Evolutionary conservation across 23 tunicate genomes (phyloP).

Genomic region (Aplidium turbinatum): DNA sequence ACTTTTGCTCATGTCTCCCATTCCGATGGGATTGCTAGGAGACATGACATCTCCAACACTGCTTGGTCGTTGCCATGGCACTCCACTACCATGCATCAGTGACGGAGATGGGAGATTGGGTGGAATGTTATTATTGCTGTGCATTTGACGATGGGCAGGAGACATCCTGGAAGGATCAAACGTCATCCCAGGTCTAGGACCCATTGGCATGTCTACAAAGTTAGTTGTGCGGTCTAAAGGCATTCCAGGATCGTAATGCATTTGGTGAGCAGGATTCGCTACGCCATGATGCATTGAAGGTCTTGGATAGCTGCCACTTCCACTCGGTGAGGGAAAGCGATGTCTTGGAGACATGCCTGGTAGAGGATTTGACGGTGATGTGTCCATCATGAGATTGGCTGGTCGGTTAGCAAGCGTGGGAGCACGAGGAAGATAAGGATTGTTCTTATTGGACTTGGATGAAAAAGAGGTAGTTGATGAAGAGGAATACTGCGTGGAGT

Average conservation of each 20-base stretch:
- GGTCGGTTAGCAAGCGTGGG: conserved; percentile 23
- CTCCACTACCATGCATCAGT: neutral
- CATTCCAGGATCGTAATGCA: too few species aligned
- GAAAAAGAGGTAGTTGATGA: conserved; percentile 82
- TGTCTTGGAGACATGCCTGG: conserved; percentile 24
- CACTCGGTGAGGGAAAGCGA: neutral
- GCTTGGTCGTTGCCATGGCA: conserved; percentile 47
- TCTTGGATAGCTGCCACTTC: conserved; percentile 1
- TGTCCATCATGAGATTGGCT: neutral
- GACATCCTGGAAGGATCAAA: conserved; percentile 24
- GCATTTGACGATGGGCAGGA: conserved; percentile 7
- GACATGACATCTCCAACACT: conserved; percentile 42
- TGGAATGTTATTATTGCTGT: neutral
- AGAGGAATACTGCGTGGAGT: conserved; percentile 58
- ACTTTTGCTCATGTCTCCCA: conserved; percentile 45
- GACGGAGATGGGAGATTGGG: conserved; percentile 19
- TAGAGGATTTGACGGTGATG: conserved; percentile 13
- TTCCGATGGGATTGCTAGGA: conserved; percentile 1
- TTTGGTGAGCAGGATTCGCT: conserved; percentile 9
- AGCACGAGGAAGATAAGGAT: conserved; percentile 5
- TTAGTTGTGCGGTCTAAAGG: neutral
- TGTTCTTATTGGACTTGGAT: conserved; percentile 33
- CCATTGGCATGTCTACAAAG: conserved; percentile 8
- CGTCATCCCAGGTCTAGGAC: conserved; percentile 38
- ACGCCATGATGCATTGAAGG: neutral